Percentiles rank a stretch among this genome's conserved stretches.
Conservation (phyloP, 2,888 invertebrate species). For the Cheilosia grossa region DNA sequence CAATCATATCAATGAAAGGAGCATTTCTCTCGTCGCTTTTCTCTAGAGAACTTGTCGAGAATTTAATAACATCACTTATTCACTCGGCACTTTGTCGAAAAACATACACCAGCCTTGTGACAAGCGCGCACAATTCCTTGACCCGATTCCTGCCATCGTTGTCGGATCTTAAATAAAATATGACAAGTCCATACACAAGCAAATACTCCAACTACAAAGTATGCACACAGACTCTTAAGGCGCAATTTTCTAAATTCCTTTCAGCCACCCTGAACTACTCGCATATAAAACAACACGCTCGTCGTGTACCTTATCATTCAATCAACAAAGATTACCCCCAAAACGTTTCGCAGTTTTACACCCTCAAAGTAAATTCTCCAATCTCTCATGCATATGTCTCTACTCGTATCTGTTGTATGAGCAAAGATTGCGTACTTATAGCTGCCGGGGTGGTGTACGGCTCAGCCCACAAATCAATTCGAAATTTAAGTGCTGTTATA, state of each 20-base stretch:
- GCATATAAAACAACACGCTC: slow-evolving; percentile 28
- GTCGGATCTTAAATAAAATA: slow-evolving; percentile 3
- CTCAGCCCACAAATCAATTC: slow-evolving; percentile 57
- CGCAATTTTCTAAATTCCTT: slow-evolving; percentile 57
- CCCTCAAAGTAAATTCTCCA: slow-evolving; percentile 24
- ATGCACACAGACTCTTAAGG: slow-evolving; percentile 7
- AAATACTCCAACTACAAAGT: not conserved
- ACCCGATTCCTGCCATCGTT: slow-evolving; percentile 32
- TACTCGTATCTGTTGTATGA: not conserved
- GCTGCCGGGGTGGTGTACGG: slow-evolving; percentile 4
- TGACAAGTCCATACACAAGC: not conserved
- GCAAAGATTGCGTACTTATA: slow-evolving; percentile 42
- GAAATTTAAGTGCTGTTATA: slow-evolving; percentile 41
- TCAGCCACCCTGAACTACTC: slow-evolving; percentile 49
- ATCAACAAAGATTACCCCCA: slow-evolving; percentile 69
- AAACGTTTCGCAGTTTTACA: slow-evolving; percentile 62
- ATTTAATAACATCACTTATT: slow-evolving; percentile 55
- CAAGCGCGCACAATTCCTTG: slow-evolving; percentile 38
- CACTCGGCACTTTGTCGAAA: slow-evolving; percentile 30
- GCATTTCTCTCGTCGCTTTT: not conserved
- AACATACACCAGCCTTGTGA: not conserved
- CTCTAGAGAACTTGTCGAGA: slow-evolving; percentile 6
- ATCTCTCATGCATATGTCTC: slow-evolving; percentile 11
- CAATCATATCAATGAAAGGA: not conserved
- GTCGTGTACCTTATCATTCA: slow-evolving; percentile 64